Conservation (phyloP, 2,113 vertebrate species). For the Gambusia holbrooki region DNA sequence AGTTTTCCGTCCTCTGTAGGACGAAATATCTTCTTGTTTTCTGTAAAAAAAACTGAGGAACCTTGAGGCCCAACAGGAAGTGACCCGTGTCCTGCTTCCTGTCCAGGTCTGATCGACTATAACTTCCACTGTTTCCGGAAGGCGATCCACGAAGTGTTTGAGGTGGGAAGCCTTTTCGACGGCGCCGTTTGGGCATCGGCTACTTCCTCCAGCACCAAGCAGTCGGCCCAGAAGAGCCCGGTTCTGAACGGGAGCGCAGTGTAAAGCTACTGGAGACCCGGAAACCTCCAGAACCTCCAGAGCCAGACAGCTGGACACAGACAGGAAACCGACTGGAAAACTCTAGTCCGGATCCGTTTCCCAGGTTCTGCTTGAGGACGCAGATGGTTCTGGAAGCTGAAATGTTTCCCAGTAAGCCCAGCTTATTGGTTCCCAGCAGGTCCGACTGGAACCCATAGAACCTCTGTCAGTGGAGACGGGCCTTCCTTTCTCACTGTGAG, state of each 20-base stretch:
- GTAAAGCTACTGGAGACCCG: conserved; percentile 6
- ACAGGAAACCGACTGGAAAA: background rate
- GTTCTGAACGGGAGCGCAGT: conserved; percentile 45
- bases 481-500: too few relatives aligned
- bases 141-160: conserved; percentile 98
- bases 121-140: conserved; percentile 99
- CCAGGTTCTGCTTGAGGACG: too few relatives aligned
- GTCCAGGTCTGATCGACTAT: conserved; percentile 97
- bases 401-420: too few relatives aligned
- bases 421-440: background rate
- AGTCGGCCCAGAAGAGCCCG: conserved; percentile 29
- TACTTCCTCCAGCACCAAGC: conserved; percentile 72
- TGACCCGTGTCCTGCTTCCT: background rate
- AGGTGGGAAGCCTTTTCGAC: conserved; percentile 87
- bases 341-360: too few relatives aligned
- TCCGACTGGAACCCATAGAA: background rate
- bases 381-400: too few relatives aligned
- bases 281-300: too few relatives aligned
- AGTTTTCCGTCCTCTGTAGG: background rate
- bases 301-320: too few relatives aligned
- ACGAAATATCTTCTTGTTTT: too few relatives aligned
- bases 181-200: conserved; percentile 79
- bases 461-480: too few relatives aligned
- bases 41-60: background rate
- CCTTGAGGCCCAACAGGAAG: background rate